Evolutionary conservation across 37 sponge, comb jelly and placozoan genomes (phyloP).

Genomic region (Axinella damicornis): DNA sequence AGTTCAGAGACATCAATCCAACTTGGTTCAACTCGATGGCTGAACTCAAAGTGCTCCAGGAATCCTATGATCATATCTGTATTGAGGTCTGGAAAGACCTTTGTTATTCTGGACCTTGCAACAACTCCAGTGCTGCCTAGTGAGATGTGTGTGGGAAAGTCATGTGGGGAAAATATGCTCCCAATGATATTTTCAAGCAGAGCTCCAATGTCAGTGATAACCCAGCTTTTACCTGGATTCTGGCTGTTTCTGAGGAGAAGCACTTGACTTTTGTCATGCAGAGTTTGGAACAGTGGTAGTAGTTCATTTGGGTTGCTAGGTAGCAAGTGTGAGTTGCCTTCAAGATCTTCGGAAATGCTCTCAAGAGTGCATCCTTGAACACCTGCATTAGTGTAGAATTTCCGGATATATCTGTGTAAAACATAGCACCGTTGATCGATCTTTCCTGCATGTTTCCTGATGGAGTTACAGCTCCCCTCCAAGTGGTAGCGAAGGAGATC

Average conservation of each 20-base stretch:
- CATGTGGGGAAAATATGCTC: constrained; percentile 24
- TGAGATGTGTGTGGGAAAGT: not conserved
- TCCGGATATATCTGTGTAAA: not conserved
- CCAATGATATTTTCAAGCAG: constrained; percentile 21
- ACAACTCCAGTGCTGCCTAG: constrained; percentile 18
- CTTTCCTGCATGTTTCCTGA: not conserved
- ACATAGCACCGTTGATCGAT: constrained; percentile 22
- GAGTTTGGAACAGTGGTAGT: constrained; percentile 1
- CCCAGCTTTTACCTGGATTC: not conserved
- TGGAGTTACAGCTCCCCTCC: not conserved
- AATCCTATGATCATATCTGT: constrained; percentile 10
- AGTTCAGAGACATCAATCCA: no score
- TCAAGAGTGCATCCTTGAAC: not conserved
- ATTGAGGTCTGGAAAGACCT: constrained; percentile 13
- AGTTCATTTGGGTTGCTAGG: not conserved
- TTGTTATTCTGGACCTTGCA: not conserved
- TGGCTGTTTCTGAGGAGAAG: not conserved
- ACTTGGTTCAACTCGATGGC: constrained; percentile 9
- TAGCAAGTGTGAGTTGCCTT: not conserved
- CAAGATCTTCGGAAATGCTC: not conserved
- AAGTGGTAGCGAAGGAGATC: not conserved
- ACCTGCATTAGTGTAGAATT: not conserved
- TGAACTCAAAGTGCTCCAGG: constrained; percentile 23
- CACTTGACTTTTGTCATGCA: constrained; percentile 11
- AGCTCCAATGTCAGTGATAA: constrained; percentile 9